Conservation (phyloP, 2,888 invertebrate species). For the Netelia inedita region DNA sequence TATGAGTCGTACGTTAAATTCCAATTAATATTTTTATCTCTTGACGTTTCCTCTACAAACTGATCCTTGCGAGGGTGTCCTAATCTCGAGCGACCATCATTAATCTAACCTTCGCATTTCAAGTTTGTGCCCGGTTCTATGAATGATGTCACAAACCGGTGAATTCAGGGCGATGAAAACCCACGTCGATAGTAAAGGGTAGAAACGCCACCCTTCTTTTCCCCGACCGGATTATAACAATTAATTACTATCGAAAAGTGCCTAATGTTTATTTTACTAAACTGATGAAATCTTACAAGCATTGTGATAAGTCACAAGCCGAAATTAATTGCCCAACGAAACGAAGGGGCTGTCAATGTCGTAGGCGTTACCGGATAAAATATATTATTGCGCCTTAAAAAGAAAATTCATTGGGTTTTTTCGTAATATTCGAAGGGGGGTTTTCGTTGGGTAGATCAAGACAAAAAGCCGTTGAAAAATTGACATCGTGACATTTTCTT, state of each 20-base stretch:
- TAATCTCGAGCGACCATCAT: slow-evolving; percentile 33
- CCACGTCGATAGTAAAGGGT: background rate
- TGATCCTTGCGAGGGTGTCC: slow-evolving; percentile 26
- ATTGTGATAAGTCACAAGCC: no score
- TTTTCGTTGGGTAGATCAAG: no score
- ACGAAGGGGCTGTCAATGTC: no score
- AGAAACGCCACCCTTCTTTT: background rate
- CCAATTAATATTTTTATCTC: background rate
- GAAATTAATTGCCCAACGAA: no score
- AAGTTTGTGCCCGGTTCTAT: slow-evolving; percentile 39
- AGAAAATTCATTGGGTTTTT: no score
- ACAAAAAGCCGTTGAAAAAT: no score
- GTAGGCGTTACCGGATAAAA: no score
- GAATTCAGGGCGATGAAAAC: slow-evolving; percentile 28
- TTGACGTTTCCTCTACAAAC: slow-evolving; percentile 21
- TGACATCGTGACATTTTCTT: background rate
- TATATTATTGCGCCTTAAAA: no score
- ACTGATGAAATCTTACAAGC: background rate
- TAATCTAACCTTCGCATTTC: slow-evolving; percentile 52
- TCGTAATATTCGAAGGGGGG: no score
- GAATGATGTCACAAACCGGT: slow-evolving; percentile 39
- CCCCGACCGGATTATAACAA: slow-evolving; percentile 22
- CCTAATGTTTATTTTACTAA: slow-evolving; percentile 8
- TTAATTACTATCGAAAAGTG: slow-evolving; percentile 49
- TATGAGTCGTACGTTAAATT: background rate